Evolutionary conservation across 2,797 vertebrate genomes (phyloP), one percentile per base, ranked within the genome.

Genomic region (Halcyon leucocephala): DNA sequence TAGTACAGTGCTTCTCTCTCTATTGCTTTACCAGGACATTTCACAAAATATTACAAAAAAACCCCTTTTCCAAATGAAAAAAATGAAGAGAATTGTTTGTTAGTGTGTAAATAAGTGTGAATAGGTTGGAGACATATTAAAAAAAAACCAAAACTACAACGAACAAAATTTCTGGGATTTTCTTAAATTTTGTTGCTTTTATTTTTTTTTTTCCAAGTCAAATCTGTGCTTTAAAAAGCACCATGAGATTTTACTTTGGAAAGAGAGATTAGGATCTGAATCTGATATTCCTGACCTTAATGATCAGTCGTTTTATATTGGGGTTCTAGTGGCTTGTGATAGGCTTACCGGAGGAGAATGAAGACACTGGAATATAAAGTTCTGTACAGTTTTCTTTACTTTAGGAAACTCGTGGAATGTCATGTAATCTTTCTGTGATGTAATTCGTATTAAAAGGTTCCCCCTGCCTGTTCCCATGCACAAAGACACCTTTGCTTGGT

Each of bases 381-480:
- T 84, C 29, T 17, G 15, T 84, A 7, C 9, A 52, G 4, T 62
- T 92, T 90, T 70, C 26, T 78, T 21, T 62, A 62, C 25, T 57
- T 82, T 8, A 60, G 22, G 29, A 66, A 51, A 26, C 60, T 81
- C 69, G 20, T 86, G 25, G 28, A 51, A 31, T 67, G 37, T 25
- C 52, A 31, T 42, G 5, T 35, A 73, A 71, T 48, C 22, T 4
- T 77, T 61, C 24, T 2, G 11, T 58, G 52, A 69, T 26, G 55
- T 9, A 69, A 26, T 74, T 52, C 61, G 15, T 14, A 22, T 8
- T 60, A 29, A 61, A 85, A 66, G 10, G n/a, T 48, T 20, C 12
- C 13, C 4, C 12, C 4, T 0, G 1, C 14, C 10, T 2, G 1
- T 81, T 86, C 35, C 65, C 13, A 5, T 35, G 85, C 35, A 35